Conservation (phyloP, 2,888 invertebrate species). For the Phasia obesa region DNA sequence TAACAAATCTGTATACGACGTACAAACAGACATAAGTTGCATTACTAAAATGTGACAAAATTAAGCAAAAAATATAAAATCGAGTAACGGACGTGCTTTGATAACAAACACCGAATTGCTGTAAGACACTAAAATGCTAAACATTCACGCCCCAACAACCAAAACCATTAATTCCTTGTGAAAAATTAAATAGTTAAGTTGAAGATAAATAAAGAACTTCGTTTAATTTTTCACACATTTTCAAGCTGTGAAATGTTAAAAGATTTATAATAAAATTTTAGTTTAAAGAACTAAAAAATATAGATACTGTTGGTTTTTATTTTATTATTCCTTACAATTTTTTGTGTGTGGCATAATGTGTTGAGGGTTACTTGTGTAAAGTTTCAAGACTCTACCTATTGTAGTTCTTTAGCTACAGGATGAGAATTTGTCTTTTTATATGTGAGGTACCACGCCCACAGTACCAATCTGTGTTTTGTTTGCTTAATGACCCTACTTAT, state of each 20-base stretch:
- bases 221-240: neutral
- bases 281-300: no score
- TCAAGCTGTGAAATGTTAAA: neutral
- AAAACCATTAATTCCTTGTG: neutral
- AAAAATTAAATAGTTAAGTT: slow-evolving; percentile 4
- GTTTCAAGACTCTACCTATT: no score
- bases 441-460: no score
- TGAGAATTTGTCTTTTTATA: no score
- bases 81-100: slow-evolving; percentile 54
- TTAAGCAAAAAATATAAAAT: neutral
- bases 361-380: no score
- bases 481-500: no score
- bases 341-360: no score
- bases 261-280: no score
- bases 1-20: slow-evolving; percentile 30
- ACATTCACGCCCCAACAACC: neutral
- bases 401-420: no score
- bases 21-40: slow-evolving; percentile 9
- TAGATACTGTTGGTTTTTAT: no score
- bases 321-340: no score
- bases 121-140: slow-evolving; percentile 27
- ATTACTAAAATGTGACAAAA: slow-evolving; percentile 39
- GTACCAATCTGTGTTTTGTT: no score
- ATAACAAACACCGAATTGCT: slow-evolving; percentile 45
- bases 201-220: slow-evolving; percentile 5